Base-by-base conservation (phyloP, 2,113 vertebrate species). In the Festucalex cinctus region DNA sequence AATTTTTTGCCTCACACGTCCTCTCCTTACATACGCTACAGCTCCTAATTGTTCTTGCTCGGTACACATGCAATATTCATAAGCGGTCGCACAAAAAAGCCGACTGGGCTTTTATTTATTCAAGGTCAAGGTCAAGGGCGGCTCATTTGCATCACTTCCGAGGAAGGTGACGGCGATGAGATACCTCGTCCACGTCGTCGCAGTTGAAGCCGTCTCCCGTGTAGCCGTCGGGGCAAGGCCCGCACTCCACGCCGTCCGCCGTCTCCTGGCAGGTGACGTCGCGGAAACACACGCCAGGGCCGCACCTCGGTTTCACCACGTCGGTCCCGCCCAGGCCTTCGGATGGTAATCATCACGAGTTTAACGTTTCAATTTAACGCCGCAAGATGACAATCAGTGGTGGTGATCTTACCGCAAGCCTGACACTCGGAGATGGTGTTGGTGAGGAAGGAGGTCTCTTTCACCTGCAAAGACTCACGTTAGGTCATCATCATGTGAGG, bases 341-440 rank as follows among this genome's bases (percentile, higher is more conserved):
- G 1, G 9, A 26, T 24, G 16, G 36, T 60, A 53, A 56, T 19
- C 0, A 64, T 7, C 32, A 48, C 16, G 9, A 24, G 12, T 66
- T 44, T 10, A 35, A 37, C 13, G 44, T 19, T 49, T 10, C 36
- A 3, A 2, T 24, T 71, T 63, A 6, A 19, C 35, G 3, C 58
- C 7, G 5, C 20, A 14, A 22, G 10, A 7, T 59, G 56, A 65
- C 9, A 12, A 22, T 48, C 44, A 20, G 1, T 32, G 36, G 20
- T 63, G 43, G 24, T 68, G 20, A 63, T 86, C 94, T 94, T 87
- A 99, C 97, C 96, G 35, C 97, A 99, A 41, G 94, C 96, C 80
- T 98, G 96, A 83, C 97, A 99, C 74, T 98, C 96, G 0, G 96
- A 94, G 76, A 99, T 95, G 26, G 96, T 98, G 86, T 98, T 98